Evolutionary conservation across 2,797 vertebrate genomes (phyloP).

Genomic region (Cephalopachus bancanus): DNA sequence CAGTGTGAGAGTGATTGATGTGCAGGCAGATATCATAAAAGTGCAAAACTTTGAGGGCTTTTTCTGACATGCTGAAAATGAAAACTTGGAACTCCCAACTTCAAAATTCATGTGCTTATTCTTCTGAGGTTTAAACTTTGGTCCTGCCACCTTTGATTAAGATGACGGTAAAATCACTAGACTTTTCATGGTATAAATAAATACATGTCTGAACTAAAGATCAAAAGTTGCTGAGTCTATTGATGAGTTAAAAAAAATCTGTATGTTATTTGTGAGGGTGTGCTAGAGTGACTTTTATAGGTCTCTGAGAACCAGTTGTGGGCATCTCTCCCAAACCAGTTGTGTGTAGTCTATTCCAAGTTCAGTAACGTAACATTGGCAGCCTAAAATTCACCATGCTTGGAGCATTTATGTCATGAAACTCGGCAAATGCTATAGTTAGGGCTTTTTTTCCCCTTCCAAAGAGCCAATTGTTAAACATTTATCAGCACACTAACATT

Average conservation of each 20-base stretch:
- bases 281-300: neutral
- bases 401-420: neutral
- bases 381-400: neutral
- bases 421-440: neutral
- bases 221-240: slow-evolving; percentile 11
- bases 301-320: neutral
- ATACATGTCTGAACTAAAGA: neutral
- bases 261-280: neutral
- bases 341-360: neutral
- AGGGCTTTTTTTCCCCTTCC: neutral
- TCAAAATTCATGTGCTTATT: slow-evolving; percentile 39
- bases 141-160: neutral
- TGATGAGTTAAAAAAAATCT: neutral
- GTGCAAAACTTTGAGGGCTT: slow-evolving; percentile 24
- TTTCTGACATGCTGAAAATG: slow-evolving; percentile 24
- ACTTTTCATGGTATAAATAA: slow-evolving; percentile 35
- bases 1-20: slow-evolving; percentile 46
- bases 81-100: neutral
- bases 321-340: neutral
- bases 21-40: slow-evolving; percentile 15
- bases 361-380: neutral
- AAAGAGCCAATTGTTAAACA: neutral
- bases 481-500: neutral
- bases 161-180: neutral
- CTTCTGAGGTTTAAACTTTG: slow-evolving; percentile 45